Base-by-base conservation (phyloP, 2,113 vertebrate species). In the Pseudois nayaur region DNA sequence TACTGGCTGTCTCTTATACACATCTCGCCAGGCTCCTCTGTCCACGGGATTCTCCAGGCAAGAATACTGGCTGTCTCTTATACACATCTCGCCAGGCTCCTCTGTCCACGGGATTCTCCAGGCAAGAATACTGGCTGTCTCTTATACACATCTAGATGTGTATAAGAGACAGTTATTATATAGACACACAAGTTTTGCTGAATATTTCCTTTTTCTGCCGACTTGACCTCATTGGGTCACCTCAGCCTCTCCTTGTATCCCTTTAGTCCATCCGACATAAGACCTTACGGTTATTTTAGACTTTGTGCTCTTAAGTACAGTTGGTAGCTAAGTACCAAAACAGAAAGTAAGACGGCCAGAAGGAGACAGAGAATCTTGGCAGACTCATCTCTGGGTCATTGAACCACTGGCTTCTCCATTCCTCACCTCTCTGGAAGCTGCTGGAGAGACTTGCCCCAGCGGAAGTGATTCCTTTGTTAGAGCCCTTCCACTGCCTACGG, bases 401-500 rank as follows among this genome's bases (percentile, higher is more conserved):
- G 31, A 7, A 0, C 59, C 27, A 54, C 29, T 3, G 5, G 48
- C 31, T 19, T 8, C 54, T 15, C 29, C 17, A 17, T 31, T 17
- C 50, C 55, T 57, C 29, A 43, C 25, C 40, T 87, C 76, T 48
- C 27, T 86, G 29, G 43, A 79, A 54, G 52, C 55, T 62, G 10
- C 82, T 74, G 19, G 57, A 87, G 62, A 87, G 84, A 88, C 7
- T 79, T 27, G 50, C 7, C 33, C 43, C 74, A 45, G 25, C 1
- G 29, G 15, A 52, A 84, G 31, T 23, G 25, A 27, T 3, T 55
- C 87, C n/a, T 81, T 59, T 81, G 71, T 45, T 79, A 27, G 27
- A 54, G 17, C 48, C 50, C 52, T 78, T 21, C 31, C 15, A 1
- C 52, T 17, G 29, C 27, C 62, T 40, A 0, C 8, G 0, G 14